Percentiles rank a stretch among this genome's conserved stretches.
Conservation (phyloP, 1,140 invertebrate species). For the Lepidotrigona ventralis region DNA sequence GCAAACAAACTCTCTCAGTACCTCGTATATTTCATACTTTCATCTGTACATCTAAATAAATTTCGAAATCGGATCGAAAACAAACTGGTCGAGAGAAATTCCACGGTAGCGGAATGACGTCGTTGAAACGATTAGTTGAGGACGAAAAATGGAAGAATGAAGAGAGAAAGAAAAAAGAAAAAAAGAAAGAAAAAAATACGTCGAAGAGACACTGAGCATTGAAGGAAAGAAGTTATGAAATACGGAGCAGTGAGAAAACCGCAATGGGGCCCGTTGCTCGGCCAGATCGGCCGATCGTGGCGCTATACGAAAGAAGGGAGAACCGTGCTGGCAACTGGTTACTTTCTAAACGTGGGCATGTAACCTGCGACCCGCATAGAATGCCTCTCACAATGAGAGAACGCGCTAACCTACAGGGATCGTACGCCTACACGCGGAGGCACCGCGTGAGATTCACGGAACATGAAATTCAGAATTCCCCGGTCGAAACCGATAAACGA, state of each 20-base stretch:
- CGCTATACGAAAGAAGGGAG: constrained; percentile 24
- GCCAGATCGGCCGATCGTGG: constrained; percentile 3
- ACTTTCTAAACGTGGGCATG: constrained; percentile 75
- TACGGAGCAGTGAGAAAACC: constrained; percentile 30
- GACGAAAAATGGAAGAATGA: background rate
- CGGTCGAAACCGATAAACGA: background rate
- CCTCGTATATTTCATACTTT: background rate
- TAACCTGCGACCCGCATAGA: constrained; percentile 73
- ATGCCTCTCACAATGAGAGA: constrained; percentile 72
- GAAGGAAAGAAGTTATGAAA: constrained; percentile 18
- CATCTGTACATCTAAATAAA: background rate
- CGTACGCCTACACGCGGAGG: constrained; percentile 54
- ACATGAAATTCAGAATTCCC: background rate
- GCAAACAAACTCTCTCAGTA: background rate
- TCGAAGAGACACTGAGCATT: background rate
- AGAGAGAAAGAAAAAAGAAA: background rate
- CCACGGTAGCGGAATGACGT: background rate
- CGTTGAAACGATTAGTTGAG: background rate
- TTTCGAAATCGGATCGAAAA: too few species aligned
- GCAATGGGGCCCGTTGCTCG: background rate
- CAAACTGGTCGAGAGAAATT: background rate
- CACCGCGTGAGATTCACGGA: constrained; percentile 47
- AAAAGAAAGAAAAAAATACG: background rate
- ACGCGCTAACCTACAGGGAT: constrained; percentile 66
- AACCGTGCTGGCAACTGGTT: constrained; percentile 59